Evolutionary conservation across 1,140 invertebrate species (phyloP).

Genomic region (Orius insidiosus): DNA sequence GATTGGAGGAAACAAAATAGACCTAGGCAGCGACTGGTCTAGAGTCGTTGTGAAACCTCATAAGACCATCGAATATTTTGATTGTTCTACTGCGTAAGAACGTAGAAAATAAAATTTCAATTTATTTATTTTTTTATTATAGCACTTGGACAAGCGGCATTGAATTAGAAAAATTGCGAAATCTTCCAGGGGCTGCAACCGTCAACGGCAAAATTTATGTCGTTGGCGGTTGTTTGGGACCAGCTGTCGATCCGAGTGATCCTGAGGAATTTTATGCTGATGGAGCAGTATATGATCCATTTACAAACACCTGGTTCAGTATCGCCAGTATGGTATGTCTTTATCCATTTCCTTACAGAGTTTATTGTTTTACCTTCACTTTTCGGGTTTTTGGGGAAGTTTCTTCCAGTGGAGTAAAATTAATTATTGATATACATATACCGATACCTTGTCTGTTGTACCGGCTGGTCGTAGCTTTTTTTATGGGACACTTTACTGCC

Average conservation of each 20-base stretch:
- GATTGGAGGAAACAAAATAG: conserved; percentile 75
- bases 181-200: conserved; percentile 78
- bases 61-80: conserved; percentile 63
- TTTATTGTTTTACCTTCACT: too few relatives aligned
- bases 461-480: too few relatives aligned
- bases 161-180: conserved; percentile 70
- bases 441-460: too few relatives aligned
- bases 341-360: too few relatives aligned
- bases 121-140: conserved; percentile 19
- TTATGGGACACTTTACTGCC: too few relatives aligned
- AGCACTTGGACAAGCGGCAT: conserved; percentile 73
- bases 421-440: too few relatives aligned
- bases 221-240: conserved; percentile 76
- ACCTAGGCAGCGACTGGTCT: conserved; percentile 42
- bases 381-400: too few relatives aligned
- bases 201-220: conserved; percentile 79
- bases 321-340: conserved; percentile 22
- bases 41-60: conserved; percentile 50
- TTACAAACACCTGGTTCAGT: conserved; percentile 36
- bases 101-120: too few relatives aligned
- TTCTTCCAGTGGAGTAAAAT: too few relatives aligned
- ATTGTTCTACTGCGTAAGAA: conserved; percentile 55
- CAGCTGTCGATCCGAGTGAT: too few relatives aligned
- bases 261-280: conserved; percentile 79
- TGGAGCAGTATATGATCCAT: conserved; percentile 73